Conservation (phyloP, 1,140 invertebrate species). For the Drosophila funebris region DNA sequence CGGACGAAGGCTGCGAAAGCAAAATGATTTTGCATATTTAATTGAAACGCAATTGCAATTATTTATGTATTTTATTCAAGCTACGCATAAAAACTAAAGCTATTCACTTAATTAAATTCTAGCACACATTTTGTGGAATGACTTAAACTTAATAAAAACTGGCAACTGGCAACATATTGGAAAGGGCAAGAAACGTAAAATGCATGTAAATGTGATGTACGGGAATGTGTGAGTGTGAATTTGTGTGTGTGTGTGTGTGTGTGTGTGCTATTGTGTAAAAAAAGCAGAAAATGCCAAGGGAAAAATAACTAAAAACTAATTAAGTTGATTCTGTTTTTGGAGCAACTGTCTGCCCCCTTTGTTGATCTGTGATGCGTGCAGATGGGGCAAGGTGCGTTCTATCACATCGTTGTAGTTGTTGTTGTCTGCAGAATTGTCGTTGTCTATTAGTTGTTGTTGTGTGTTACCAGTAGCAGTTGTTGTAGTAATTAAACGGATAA, state of each 20-base stretch:
- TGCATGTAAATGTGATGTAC: background rate
- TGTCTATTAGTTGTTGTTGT: slow-evolving; percentile 29
- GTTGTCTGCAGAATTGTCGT: background rate
- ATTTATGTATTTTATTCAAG: slow-evolving; percentile 57
- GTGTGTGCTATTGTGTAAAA: background rate
- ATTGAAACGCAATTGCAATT: slow-evolving; percentile 52
- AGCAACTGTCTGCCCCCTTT: background rate
- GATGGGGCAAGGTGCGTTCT: slow-evolving; percentile 16
- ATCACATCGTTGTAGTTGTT: slow-evolving; percentile 35
- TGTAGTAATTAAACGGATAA: slow-evolving; percentile 84
- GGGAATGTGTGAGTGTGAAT: background rate
- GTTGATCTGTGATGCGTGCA: slow-evolving; percentile 2
- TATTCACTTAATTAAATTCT: slow-evolving; percentile 59
- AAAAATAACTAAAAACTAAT: slow-evolving; percentile 46
- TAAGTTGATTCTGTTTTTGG: slow-evolving; percentile 27
- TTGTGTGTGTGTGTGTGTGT: background rate
- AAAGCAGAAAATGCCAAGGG: background rate
- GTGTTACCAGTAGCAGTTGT: slow-evolving; percentile 79
- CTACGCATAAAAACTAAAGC: slow-evolving; percentile 47
- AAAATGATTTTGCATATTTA: slow-evolving; percentile 9
- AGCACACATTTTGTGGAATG: slow-evolving; percentile 54
- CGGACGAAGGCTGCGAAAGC: slow-evolving; percentile 58
- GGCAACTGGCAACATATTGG: slow-evolving; percentile 43
- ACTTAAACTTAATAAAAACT: slow-evolving; percentile 48
- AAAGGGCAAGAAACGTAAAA: slow-evolving; percentile 4